Evolutionary conservation across 1,140 invertebrate genomes (phyloP), one percentile per base, ranked within the genome.

Genomic region (Drosophila aff.): DNA sequence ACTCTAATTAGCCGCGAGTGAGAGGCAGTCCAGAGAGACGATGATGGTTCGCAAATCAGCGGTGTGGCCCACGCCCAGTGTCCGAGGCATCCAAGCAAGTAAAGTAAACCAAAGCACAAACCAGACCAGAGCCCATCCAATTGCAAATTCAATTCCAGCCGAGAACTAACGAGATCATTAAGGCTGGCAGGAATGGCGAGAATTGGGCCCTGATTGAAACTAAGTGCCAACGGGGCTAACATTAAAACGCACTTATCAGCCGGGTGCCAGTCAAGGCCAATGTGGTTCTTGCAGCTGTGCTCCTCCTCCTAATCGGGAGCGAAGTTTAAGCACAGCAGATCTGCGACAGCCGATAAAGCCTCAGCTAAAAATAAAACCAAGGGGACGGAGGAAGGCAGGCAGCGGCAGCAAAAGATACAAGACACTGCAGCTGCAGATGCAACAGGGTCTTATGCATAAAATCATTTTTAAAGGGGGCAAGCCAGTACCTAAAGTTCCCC

Each of bases 211-310:
- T 90, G 81, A 89, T 91, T 89, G 66, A 76, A 74, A 64, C 44
- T 53, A 66, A 79, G 81, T 68, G 67, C 46, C 62, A 41, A 44
- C 47, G 38, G 38, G 38, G 65, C 76, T 66, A 80, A 90, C 85
- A 90, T 90, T 90, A 90, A 90, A 90, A 90, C 79, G 82, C 85
- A 91, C 86, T 91, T 91, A 90, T 86, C 86, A 75, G 49, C 47
- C 36, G 36, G 28, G 13, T 16, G 15, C 52, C 33, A 46, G 57
- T 60, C 55, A 73, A 79, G 67, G 76, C 76, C 76, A 79, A 40
- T 40, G 38, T 4, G 63, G 53, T 68, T 67, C 73, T 59, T 60
- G 67, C 53, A 63, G 21, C 41, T 63, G 58, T 18, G 18, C 62
- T 33, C 33, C 72, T 50, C 43, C 74, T 77, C 75, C 75, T 78